Base-by-base conservation (phyloP, 2,113 vertebrate species). In the Cyanoliseus patagonus region DNA sequence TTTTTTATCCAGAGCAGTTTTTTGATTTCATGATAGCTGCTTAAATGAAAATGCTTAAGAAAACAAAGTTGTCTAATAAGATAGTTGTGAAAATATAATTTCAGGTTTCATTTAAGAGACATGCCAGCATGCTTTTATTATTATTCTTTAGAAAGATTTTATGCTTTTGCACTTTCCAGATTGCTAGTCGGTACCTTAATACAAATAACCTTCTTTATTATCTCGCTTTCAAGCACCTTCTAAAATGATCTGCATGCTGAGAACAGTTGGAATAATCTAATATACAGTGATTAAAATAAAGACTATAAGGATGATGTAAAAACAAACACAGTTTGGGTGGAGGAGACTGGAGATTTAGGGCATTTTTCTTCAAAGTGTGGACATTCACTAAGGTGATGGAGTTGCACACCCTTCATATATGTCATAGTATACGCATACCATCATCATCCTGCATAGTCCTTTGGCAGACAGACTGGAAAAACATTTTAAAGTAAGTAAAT, bases 391-490 rank as follows among this genome's bases (percentile, higher is more conserved):
- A 84, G 74, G 41, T 81, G 55, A 88, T 75, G 42, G 68, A 86
- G 44, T 78, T 87, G 76, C 79, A 95, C 55, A 70, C 63, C 64
- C 86, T 81, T 81, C 47, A 64, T 41, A 28, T 83, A 74, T 81
- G 49, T 91, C 86, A 78, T 75, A 79, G 61, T 86, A 52, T 75
- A 41, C 4, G 30, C 41, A 81, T 10, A 84, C 22, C 31, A 28
- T 47, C 62, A 42, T 82, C 52, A 69, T 86, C 57, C 81, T 84
- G 42, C 31, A 41, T 23, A 84, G 66, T 66, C n/a, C 23, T 92
- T 83, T 94, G 94, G 92, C 86, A 84, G 37, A 52, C 13, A 89
- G 62, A 37, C 77, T 89, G 92, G 94, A 89, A 96, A 95, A 96
- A 79, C 18, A 22, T 88, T 82, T 95, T 64, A 46, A 92, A 87